These are phyloP conservation scores for Steatornis caripensis DNA, from an alignment of 2,113 vertebrate genomes.

Conservation along the genomic window DNA sequence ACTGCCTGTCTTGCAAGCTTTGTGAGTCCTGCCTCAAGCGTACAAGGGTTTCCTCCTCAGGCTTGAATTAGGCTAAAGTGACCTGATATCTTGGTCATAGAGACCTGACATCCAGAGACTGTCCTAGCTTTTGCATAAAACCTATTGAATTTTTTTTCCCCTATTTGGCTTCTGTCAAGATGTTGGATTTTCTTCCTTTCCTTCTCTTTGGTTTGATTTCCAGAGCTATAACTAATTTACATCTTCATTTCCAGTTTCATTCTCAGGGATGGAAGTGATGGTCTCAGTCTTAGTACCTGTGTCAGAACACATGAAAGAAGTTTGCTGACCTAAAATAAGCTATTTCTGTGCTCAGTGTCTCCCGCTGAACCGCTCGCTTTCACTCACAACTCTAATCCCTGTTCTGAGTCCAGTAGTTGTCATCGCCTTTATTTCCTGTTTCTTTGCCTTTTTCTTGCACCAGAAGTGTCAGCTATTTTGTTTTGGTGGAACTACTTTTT, in stretches of 20 bases:
- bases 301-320: not conserved
- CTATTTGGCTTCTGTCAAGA: not conserved
- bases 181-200: not conserved
- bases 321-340: not conserved
- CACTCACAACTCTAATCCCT: not conserved
- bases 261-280: not conserved
- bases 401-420: not conserved
- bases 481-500: not conserved
- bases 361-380: not conserved
- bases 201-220: not conserved
- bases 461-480: not conserved
- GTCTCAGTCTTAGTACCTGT: not conserved
- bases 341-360: not conserved
- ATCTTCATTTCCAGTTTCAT: not conserved
- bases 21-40: not conserved
- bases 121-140: not conserved
- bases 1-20: not conserved
- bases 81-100: not conserved
- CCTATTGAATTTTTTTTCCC: not conserved
- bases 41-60: not conserved
- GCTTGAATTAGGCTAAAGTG: not conserved
- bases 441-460: not conserved
- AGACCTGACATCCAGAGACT: not conserved
- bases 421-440: not conserved
- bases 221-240: not conserved